A percentile compares a stretch with the other conserved stretches of the same genome.
These are phyloP conservation scores for Tetraneura akinire DNA, from an alignment of 1,140 invertebrate species.

Conservation along the genomic window DNA sequence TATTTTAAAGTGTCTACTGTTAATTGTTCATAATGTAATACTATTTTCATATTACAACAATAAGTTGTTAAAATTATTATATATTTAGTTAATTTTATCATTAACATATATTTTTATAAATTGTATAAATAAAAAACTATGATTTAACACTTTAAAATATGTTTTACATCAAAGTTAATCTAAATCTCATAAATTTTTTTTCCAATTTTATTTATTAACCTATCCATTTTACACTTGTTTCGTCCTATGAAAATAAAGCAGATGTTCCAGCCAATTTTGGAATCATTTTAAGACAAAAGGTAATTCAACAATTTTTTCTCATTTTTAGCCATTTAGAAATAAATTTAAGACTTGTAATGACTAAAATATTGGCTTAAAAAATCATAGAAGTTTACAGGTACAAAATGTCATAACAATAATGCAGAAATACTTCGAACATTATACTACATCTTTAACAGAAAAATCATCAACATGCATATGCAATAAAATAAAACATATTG, in stretches of 20 bases:
- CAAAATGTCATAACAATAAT: neutral
- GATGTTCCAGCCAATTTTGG: constrained; percentile 44
- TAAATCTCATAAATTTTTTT: neutral
- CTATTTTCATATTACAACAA: too few species aligned
- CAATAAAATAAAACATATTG: neutral
- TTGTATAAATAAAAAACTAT: too few species aligned
- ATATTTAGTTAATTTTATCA: too few species aligned
- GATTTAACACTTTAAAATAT: neutral
- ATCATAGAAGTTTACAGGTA: constrained; percentile 47
- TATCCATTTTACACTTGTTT: neutral
- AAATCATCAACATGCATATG: neutral
- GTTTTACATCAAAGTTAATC: neutral
- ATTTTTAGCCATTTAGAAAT: constrained; percentile 48
- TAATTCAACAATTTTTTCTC: constrained; percentile 31
- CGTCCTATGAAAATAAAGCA: constrained; percentile 18
- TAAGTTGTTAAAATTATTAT: too few species aligned
- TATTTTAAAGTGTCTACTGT: neutral
- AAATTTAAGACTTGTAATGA: neutral
- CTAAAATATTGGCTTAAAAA: constrained; percentile 35
- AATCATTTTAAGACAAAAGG: constrained; percentile 42
- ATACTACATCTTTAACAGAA: constrained; percentile 45
- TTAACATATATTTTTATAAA: too few species aligned
- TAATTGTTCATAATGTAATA: too few species aligned
- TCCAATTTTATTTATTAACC: neutral
- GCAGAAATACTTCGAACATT: constrained; percentile 28